Evolutionary conservation across 2,888 invertebrate genomes (phyloP).

Genomic region (Eledona agricola): DNA sequence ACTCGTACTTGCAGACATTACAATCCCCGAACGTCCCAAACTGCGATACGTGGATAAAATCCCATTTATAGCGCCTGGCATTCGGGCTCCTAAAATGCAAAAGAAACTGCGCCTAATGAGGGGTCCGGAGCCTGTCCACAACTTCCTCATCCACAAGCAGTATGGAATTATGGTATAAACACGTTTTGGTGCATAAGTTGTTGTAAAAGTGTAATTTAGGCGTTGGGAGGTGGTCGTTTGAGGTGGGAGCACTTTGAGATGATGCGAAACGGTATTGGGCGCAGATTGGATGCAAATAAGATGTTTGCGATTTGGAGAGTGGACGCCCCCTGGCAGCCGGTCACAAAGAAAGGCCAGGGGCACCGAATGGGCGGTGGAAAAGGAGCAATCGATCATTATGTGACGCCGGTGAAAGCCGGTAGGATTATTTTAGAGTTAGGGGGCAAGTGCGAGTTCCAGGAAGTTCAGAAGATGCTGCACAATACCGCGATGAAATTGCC

Average conservation of each 20-base stretch:
- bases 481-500: slow-evolving; percentile 84
- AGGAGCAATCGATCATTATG: slow-evolving; percentile 93
- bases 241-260: slow-evolving; percentile 87
- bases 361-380: slow-evolving; percentile 97
- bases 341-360: slow-evolving; percentile 90
- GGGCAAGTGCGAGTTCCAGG: slow-evolving; percentile 86
- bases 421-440: slow-evolving; percentile 93
- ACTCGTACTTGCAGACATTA: slow-evolving; percentile 67
- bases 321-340: slow-evolving; percentile 94
- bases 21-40: slow-evolving; percentile 77
- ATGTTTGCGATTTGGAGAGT: slow-evolving; percentile 97
- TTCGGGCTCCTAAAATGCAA: slow-evolving; percentile 84
- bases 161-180: slow-evolving; percentile 87
- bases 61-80: slow-evolving; percentile 72
- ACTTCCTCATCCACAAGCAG: slow-evolving; percentile 85
- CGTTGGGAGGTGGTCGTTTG: slow-evolving; percentile 84
- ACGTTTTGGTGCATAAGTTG: not conserved
- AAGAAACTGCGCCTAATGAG: slow-evolving; percentile 85
- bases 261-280: slow-evolving; percentile 79
- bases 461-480: slow-evolving; percentile 74
- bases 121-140: slow-evolving; percentile 90
- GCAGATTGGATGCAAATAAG: slow-evolving; percentile 78
- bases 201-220: slow-evolving; percentile 64
- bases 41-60: slow-evolving; percentile 77
- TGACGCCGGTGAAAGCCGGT: slow-evolving; percentile 84